These are phyloP conservation scores for Semaprochilodus insignis DNA, from an alignment of 2,797 vertebrate species.

Conservation along the genomic window DNA sequence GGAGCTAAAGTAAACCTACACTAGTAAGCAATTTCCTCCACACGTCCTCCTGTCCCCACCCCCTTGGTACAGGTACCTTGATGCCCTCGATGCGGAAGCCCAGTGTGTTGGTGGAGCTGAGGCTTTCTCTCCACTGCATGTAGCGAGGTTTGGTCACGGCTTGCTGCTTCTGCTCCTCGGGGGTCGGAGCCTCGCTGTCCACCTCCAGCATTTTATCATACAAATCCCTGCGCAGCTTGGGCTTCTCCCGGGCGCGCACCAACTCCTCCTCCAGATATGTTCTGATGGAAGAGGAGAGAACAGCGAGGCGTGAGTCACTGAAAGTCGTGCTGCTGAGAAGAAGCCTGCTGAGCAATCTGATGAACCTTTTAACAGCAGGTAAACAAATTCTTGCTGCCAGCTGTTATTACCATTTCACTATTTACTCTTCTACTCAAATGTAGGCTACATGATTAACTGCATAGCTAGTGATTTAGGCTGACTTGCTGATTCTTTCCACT, in stretches of 20 bases:
- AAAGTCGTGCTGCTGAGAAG: background rate
- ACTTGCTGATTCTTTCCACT: too few species aligned
- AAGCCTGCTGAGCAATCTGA: constrained; percentile 16
- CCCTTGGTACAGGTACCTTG: constrained; percentile 81
- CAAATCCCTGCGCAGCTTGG: constrained; percentile 93
- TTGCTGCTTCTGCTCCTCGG: constrained; percentile 86
- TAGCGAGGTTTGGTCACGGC: constrained; percentile 95
- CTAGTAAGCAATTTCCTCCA: too few species aligned
- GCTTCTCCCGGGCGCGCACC: constrained; percentile 90
- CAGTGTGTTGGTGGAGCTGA: constrained; percentile 94
- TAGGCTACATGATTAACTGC: background rate
- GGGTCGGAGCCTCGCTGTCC: constrained; percentile 88
- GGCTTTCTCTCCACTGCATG: constrained; percentile 98
- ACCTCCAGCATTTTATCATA: constrained; percentile 98
- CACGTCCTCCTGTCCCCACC: too few species aligned
- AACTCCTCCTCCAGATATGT: constrained; percentile 97
- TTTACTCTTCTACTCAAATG: background rate
- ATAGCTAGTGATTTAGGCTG: too few species aligned
- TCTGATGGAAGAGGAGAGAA: constrained; percentile 71
- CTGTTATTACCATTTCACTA: background rate
- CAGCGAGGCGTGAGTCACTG: constrained; percentile 7
- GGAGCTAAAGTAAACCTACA: too few species aligned
- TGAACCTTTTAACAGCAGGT: constrained; percentile 11
- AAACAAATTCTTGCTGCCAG: background rate
- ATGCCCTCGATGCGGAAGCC: constrained; percentile 98